Evolutionary conservation across 2,113 vertebrate species (phyloP).

Genomic region (Symphodus melops): DNA sequence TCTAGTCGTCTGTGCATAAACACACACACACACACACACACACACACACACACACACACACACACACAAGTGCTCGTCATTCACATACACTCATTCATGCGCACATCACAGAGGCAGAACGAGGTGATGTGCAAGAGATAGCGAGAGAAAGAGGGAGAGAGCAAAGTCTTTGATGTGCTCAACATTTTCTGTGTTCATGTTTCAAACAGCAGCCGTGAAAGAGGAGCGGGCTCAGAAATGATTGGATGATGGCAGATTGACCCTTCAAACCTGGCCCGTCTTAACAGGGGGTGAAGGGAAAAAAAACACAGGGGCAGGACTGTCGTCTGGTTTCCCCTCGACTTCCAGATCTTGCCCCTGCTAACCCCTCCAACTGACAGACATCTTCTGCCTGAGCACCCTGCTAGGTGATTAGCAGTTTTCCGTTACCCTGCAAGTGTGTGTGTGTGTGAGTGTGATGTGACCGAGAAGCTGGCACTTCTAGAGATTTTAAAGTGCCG

Average conservation of each 20-base stretch:
- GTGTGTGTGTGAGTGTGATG: slow-evolving; percentile 36
- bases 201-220: slow-evolving; percentile 60
- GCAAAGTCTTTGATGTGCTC: slow-evolving; percentile 68
- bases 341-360: slow-evolving; percentile 1
- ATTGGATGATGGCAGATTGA: slow-evolving; percentile 53
- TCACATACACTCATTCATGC: slow-evolving; percentile 38
- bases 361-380: slow-evolving; percentile 42
- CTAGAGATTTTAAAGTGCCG: slow-evolving; percentile 56
- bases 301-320: slow-evolving; percentile 14
- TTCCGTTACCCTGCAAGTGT: slow-evolving; percentile 50
- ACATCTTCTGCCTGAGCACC: slow-evolving; percentile 54
- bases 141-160: slow-evolving; percentile 21
- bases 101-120: slow-evolving; percentile 51
- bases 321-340: slow-evolving; percentile 33
- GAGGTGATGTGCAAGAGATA: slow-evolving; percentile 52
- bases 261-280: slow-evolving; percentile 40
- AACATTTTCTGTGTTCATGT: slow-evolving; percentile 54
- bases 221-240: slow-evolving; percentile 26
- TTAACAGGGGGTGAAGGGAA: slow-evolving; percentile 32
- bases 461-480: slow-evolving; percentile 34
- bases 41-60: slow-evolving; percentile 18
- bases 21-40: slow-evolving; percentile 20
- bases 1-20: slow-evolving; percentile 22
- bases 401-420: slow-evolving; percentile 69
- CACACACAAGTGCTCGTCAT: slow-evolving; percentile 2